Base-by-base conservation (phyloP, 1,140 invertebrate genomes). In the Drosophila kanapiae region DNA sequence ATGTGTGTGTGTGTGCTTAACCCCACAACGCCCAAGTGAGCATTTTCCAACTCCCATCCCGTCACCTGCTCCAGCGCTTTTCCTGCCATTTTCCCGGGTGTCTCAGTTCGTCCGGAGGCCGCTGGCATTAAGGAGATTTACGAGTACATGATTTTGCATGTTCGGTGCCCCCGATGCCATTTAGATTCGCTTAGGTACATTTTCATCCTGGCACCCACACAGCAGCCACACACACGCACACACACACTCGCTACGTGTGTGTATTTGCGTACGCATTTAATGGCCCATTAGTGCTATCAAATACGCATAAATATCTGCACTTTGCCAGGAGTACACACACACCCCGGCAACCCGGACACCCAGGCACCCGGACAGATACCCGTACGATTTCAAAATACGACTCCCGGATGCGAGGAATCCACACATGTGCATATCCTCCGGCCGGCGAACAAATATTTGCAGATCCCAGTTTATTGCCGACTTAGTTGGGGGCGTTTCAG, bases 131-230 rank as follows among this genome's bases (percentile, higher is more conserved):
- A 91, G 71, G 75, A 85, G 85, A 90, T 85, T 90, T 90, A 90
- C 86, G 85, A 91, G 82, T 90, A 90, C 85, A 90, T 90, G 85
- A 90, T 90, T 90, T 90, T 90, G 86, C 86, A 90, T 90, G 85
- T 90, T 91, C 85, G 78, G 86, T 82, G 85, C 85, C 78, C 82
- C 86, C 60, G 82, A 90, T 90, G 82, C 85, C 86, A 90, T 90
- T 91, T 91, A 91, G 86, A 91, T 90, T 86, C 86, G 85, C 86
- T 91, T 91, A 90, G 86, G 85, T 90, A 90, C 85, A 90, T 90
- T 91, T 85, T 91, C 85, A 91, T 91, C 82, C 82, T 85, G 69
- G 59, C 81, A 79, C 61, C 78, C 78, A 68, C 64, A 62, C 58
- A 48, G 29, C 59, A 58, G 47, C 61, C 48, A 53, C n/a, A n/a